These are phyloP conservation scores for Brenthis daphne DNA, from an alignment of 2,888 invertebrate species.

Conservation along the genomic window DNA sequence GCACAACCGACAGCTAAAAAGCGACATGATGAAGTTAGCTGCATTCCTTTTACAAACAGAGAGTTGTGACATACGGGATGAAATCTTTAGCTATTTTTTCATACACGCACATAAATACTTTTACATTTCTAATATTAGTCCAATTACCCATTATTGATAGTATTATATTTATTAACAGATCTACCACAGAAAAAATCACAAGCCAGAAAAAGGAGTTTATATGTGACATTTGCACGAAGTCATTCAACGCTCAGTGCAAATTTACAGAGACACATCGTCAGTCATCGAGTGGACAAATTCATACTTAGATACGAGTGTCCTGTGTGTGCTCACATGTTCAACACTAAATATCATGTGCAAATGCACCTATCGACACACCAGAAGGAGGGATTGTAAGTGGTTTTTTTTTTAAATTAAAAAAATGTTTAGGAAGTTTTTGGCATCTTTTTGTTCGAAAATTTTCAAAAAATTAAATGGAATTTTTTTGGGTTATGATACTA, in stretches of 20 bases:
- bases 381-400: constrained; percentile 62
- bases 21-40: too few species aligned
- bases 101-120: too few species aligned
- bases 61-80: too few species aligned
- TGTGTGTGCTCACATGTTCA: constrained; percentile 75
- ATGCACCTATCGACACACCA: constrained; percentile 71
- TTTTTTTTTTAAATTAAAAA: background rate
- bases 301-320: constrained; percentile 72
- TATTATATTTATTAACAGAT: constrained; percentile 48
- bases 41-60: too few species aligned
- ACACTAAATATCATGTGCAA: constrained; percentile 69
- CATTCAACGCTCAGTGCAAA: constrained; percentile 64
- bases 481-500: too few species aligned
- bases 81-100: too few species aligned
- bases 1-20: too few species aligned
- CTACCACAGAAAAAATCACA: constrained; percentile 67
- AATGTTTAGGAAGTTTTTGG: background rate
- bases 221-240: constrained; percentile 67
- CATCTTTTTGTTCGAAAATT: too few species aligned
- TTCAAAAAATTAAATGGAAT: too few species aligned
- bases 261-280: constrained; percentile 59
- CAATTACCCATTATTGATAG: background rate
- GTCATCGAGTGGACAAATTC: constrained; percentile 55
- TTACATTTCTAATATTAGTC: too few species aligned
- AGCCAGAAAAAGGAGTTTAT: constrained; percentile 52